phyloP scores from a whole-genome alignment of 2,888 invertebrate species.

The Campoplex capitator region DNA sequence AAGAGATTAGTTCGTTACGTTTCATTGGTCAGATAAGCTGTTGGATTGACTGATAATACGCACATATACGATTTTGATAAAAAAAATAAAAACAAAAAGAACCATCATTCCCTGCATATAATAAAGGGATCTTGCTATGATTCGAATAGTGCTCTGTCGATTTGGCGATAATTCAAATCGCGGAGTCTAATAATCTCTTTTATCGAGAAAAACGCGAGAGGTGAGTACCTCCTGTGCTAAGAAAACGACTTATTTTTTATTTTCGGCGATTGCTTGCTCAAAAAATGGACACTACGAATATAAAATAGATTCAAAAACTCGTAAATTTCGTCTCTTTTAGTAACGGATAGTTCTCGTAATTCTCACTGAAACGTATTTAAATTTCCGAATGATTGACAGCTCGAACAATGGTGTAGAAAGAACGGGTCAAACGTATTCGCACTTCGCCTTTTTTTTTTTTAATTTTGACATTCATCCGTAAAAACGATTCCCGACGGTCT shows the following conservation, averaged over 20 bases:
- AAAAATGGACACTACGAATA: not conserved
- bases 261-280: not conserved
- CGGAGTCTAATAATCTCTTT: not conserved
- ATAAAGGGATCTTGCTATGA: not conserved
- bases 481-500: too few relatives aligned
- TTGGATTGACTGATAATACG: not conserved
- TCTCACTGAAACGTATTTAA: not conserved
- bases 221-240: not conserved
- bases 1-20: not conserved
- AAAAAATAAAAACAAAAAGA: not conserved
- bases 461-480: too few relatives aligned
- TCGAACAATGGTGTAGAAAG: too few relatives aligned
- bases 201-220: not conserved
- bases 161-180: not conserved
- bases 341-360: not conserved
- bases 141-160: not conserved
- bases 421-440: too few relatives aligned
- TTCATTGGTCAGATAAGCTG: not conserved
- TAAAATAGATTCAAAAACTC: not conserved
- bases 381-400: too few relatives aligned
- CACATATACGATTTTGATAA: conserved; percentile 9
- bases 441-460: too few relatives aligned
- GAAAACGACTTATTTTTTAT: not conserved
- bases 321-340: not conserved
- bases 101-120: conserved; percentile 2